Evolutionary conservation across 2,113 vertebrate genomes (phyloP).

Genomic region (Trachemys scripta): DNA sequence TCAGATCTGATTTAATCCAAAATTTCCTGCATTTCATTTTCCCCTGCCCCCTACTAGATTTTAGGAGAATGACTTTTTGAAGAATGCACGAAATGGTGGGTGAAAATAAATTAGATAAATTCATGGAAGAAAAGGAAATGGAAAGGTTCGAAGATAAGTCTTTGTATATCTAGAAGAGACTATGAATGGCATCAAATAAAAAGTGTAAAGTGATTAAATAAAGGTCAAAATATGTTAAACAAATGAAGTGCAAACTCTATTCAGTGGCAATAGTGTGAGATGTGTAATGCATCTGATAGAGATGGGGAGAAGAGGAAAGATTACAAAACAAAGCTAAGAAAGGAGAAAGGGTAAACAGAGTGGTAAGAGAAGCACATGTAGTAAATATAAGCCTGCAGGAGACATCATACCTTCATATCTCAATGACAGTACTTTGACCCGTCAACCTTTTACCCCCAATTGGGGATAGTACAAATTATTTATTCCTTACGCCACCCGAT

Average conservation of each 20-base stretch:
- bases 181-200: not conserved
- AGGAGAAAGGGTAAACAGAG: not conserved
- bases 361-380: not conserved
- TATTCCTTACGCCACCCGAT: no score
- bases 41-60: not conserved
- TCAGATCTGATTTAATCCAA: conserved; percentile 40
- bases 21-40: not conserved
- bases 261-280: not conserved
- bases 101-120: conserved; percentile 41
- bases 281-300: not conserved
- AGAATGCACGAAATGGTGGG: not conserved
- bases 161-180: conserved; percentile 5
- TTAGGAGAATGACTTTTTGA: conserved; percentile 24
- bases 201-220: not conserved
- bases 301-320: not conserved
- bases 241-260: conserved; percentile 3
- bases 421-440: no score
- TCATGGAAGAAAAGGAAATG: conserved; percentile 17
- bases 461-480: no score
- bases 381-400: not conserved
- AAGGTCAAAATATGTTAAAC: conserved; percentile 8
- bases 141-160: not conserved
- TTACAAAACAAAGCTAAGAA: not conserved
- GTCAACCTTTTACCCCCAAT: no score
- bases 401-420: no score